phyloP scores from a whole-genome alignment of 2,113 vertebrate genomes.

The Syrrhaptes paradoxus region DNA sequence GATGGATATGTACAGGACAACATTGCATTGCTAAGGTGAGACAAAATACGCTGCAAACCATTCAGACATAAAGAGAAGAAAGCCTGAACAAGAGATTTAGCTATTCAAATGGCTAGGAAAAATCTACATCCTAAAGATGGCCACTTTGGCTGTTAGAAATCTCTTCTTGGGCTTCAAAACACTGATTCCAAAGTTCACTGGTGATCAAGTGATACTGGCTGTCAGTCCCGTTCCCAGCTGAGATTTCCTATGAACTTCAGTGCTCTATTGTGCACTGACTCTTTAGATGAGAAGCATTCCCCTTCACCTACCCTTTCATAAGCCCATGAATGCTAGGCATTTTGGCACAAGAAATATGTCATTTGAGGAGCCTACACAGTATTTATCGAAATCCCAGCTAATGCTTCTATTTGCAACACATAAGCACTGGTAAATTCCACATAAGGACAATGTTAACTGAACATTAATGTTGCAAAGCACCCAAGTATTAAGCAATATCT shows the following conservation, averaged over 20 bases:
- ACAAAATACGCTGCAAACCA: neutral
- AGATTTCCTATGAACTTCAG: neutral
- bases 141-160: neutral
- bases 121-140: neutral
- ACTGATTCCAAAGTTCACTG: neutral
- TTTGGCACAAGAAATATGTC: neutral
- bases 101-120: neutral
- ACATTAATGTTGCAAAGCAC: neutral
- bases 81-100: neutral
- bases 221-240: neutral
- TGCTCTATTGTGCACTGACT: neutral
- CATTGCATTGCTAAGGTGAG: neutral
- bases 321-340: neutral
- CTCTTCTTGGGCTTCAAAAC: neutral
- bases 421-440: neutral
- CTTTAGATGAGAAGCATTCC: neutral
- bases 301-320: neutral
- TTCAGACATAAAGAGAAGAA: neutral
- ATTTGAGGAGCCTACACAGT: neutral
- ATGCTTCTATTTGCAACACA: rapidly evolving
- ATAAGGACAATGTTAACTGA: neutral
- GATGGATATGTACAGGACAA: neutral
- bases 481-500: neutral
- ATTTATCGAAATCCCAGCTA: neutral
- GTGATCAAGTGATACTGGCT: neutral